phyloP scores from a whole-genome alignment of 2,888 invertebrate species.

The Polyploca ridens region DNA sequence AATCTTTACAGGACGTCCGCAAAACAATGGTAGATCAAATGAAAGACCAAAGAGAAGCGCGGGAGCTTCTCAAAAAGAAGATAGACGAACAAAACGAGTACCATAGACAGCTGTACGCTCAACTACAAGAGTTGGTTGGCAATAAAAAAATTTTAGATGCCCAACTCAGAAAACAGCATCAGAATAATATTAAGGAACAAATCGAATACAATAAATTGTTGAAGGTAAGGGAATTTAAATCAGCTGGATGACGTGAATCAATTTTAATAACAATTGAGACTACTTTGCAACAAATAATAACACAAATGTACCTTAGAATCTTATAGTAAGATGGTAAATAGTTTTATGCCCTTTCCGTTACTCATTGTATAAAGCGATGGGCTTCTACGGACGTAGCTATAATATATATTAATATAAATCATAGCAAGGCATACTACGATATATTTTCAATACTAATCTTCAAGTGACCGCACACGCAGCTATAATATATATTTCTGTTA shows the following conservation, averaged over 20 bases:
- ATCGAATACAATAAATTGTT: slow-evolving; percentile 70
- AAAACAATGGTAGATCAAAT: slow-evolving; percentile 66
- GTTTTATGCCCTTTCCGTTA: no score
- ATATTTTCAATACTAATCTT: no score
- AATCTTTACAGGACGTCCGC: slow-evolving; percentile 55
- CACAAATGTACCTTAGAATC: no score
- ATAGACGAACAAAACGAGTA: slow-evolving; percentile 55
- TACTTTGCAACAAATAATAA: no score
- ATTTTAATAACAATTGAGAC: no score
- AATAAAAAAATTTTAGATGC: slow-evolving; percentile 56
- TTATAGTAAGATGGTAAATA: not conserved
- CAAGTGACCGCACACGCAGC: no score
- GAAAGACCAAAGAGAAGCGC: slow-evolving; percentile 49
- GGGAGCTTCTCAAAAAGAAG: slow-evolving; percentile 45
- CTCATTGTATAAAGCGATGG: no score
- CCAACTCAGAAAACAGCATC: slow-evolving; percentile 51
- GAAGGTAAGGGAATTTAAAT: slow-evolving; percentile 49
- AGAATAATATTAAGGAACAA: slow-evolving; percentile 57
- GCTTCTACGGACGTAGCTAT: no score
- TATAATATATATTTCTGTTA: no score
- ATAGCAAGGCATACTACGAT: no score
- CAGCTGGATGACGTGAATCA: no score
- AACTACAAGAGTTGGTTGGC: slow-evolving; percentile 50
- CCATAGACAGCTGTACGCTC: slow-evolving; percentile 49
- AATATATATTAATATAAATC: no score